A percentile compares a stretch with the other conserved stretches of the same genome.
phyloP scores from a whole-genome alignment of 2,888 invertebrate genomes.

The Stegana nigrithorax region DNA sequence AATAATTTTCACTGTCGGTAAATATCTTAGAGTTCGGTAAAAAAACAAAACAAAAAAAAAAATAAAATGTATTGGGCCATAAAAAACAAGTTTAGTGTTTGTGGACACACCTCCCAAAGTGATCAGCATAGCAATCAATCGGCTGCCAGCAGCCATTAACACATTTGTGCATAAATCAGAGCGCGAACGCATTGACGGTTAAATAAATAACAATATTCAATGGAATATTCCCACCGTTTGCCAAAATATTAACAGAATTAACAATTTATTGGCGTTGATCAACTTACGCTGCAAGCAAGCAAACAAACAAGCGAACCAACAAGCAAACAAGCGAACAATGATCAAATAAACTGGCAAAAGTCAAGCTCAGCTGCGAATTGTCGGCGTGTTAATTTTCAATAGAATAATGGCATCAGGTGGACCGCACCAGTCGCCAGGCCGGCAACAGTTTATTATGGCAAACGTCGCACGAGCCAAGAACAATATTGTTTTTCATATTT shows the following conservation, averaged over 20 bases:
- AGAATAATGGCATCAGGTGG: neutral
- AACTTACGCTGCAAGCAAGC: conserved; percentile 7
- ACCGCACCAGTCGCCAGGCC: neutral
- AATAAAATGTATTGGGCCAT: too few species aligned
- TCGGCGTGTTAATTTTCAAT: neutral
- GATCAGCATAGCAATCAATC: too few species aligned
- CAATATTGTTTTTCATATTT: too few species aligned
- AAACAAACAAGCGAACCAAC: neutral
- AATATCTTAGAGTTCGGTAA: neutral
- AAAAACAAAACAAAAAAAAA: too few species aligned
- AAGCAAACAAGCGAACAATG: neutral
- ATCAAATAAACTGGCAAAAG: neutral
- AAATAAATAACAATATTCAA: conserved; percentile 1
- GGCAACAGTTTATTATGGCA: neutral
- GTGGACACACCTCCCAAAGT: too few species aligned
- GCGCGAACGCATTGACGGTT: neutral
- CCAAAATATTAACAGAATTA: neutral
- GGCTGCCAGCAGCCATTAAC: too few species aligned
- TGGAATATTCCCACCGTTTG: conserved; percentile 13
- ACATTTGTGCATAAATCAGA: neutral
- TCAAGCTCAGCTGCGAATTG: neutral
- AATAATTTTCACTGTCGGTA: neutral
- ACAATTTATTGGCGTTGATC: neutral
- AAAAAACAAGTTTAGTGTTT: too few species aligned
- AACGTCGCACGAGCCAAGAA: neutral